A percentile compares a stretch with the other conserved stretches of the same genome.
Conservation (phyloP, 2,888 invertebrate genomes). For the Drosophila parthenogenetica region DNA sequence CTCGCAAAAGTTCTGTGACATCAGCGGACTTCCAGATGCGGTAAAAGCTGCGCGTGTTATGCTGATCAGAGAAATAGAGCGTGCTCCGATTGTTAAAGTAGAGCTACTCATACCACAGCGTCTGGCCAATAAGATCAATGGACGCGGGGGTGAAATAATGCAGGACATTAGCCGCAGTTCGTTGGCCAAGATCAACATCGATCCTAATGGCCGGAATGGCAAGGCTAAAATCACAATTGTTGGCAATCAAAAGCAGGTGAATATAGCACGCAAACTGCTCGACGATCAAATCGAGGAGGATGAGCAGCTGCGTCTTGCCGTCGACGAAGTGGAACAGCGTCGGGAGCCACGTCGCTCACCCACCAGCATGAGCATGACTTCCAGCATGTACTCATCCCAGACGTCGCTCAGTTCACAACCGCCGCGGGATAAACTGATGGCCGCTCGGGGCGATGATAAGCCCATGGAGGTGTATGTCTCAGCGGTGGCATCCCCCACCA, state of each 20-base stretch:
- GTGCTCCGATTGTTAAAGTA: conserved; percentile 89
- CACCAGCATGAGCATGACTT: conserved; percentile 78
- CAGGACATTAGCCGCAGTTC: conserved; percentile 90
- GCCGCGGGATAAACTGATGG: conserved; percentile 83
- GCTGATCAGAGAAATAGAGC: conserved; percentile 89
- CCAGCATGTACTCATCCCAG: conserved; percentile 84
- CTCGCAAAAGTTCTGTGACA: conserved; percentile 88
- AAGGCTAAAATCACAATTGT: conserved; percentile 85
- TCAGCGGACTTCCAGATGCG: conserved; percentile 89
- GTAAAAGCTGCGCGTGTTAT: conserved; percentile 90
- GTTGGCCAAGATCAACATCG: conserved; percentile 90
- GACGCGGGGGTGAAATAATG: conserved; percentile 90
- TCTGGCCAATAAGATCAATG: conserved; percentile 91
- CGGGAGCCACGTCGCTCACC: conserved; percentile 86
- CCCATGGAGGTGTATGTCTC: conserved; percentile 94
- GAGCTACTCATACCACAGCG: conserved; percentile 89
- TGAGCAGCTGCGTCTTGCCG: conserved; percentile 85
- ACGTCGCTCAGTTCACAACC: conserved; percentile 82
- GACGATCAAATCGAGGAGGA: conserved; percentile 89
- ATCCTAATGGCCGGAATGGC: conserved; percentile 84
- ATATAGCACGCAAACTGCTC: conserved; percentile 89
- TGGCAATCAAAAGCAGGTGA: conserved; percentile 88
- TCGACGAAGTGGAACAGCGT: conserved; percentile 84
- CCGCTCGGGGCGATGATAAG: conserved; percentile 85
- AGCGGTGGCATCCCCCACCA: conserved; percentile 91